Evolutionary conservation across 1,140 invertebrate species (phyloP), one percentile per base, ranked within the genome.

Genomic region (Papilio aristodemus): DNA sequence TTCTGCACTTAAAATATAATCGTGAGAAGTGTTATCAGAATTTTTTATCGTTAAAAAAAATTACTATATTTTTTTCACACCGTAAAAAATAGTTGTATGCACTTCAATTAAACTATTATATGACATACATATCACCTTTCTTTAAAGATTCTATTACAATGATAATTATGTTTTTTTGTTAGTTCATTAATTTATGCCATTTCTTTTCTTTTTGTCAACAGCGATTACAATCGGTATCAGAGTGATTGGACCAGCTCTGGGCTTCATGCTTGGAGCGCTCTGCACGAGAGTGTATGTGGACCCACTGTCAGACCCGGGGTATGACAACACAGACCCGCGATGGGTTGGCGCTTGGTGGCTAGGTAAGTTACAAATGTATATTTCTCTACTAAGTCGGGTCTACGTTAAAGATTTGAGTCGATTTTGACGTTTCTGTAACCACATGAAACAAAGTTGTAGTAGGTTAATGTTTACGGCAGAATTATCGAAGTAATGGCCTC

Each of bases 261-360:
- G 97, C 0, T 98, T 98, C 80, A 95, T 98, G 14, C 93, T 98
- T 11, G 97, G 97, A n/a, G 97, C 97, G 1, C 88, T 98, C 10
- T 98, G 97, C 86, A 98, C 97, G 0, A 94, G 95, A 73, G 92
- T 98, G 60, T 97, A 97, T 83, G 96, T 97, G 19, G 95, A 98
- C 88, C 94, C 97, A 4, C 93, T 94, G 0, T 88, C 92, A 5
- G 94, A 95, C 83, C 95, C 96, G 6, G 94, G 94, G 73, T 96
- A 97, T 71, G 94, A 95, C 68, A 95, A 96, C 38, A 94, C 93
- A n/a, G 96, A 98, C 92, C 96, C 96, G 0, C 93, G 95, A 86
- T 98, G 97, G 97, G 95, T 98, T 22, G 96, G 97, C 19, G 97
- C 97, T 46, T 98, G 97, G 97, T 98, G 97, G 97, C 91, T 98